Percentiles rank a stretch among this genome's conserved stretches.
Conservation (phyloP, 2,113 vertebrate species). For the Megaleporinus macrocephalus region DNA sequence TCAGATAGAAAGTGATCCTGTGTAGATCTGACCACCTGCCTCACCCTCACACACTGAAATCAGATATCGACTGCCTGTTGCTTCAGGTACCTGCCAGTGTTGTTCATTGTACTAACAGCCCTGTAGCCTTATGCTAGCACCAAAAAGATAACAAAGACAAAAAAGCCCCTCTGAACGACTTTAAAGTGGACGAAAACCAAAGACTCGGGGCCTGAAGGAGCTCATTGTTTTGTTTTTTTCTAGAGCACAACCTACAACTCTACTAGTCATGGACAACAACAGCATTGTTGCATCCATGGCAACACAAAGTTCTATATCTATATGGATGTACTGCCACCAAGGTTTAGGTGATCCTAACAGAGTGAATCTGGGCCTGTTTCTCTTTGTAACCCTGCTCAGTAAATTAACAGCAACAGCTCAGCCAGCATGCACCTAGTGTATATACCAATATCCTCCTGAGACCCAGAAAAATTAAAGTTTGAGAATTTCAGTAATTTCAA, state of each 20-base stretch:
- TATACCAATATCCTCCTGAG: too few relatives aligned
- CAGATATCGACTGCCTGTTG: constrained; percentile 43
- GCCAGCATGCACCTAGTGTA: neutral
- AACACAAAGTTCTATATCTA: neutral
- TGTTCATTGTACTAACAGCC: neutral
- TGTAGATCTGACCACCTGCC: constrained; percentile 17
- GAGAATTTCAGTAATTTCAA: too few relatives aligned
- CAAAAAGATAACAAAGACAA: neutral
- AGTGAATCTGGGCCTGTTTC: neutral
- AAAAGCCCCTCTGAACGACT: too few relatives aligned
- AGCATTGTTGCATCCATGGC: constrained; percentile 25
- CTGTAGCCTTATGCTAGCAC: neutral
- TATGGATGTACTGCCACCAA: neutral
- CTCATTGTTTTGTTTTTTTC: constrained; percentile 26
- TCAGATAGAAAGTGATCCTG: constrained; percentile 66
- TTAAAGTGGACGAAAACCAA: constrained; percentile 3
- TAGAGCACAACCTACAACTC: neutral
- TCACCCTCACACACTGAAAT: constrained; percentile 48
- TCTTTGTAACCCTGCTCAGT: neutral
- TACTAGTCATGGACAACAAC: constrained; percentile 15
- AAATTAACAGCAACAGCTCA: neutral
- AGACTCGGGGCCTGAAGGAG: neutral
- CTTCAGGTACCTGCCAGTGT: neutral
- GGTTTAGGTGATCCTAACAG: neutral
- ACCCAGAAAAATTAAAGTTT: too few relatives aligned